Conservation (phyloP, 1,140 invertebrate species). For the Micrasema longulum region DNA sequence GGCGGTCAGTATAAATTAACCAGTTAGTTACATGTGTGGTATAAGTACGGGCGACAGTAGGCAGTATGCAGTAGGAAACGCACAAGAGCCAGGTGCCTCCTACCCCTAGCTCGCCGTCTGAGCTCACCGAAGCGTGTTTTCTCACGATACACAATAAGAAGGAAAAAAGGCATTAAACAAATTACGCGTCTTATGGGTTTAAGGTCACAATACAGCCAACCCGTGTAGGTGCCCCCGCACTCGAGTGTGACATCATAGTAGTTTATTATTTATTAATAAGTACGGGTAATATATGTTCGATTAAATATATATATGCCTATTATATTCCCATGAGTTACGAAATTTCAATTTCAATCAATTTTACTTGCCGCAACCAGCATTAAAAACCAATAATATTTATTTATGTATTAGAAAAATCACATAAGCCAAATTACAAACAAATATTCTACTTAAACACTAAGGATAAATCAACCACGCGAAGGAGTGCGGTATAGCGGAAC, state of each 20-base stretch:
- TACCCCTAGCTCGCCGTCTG: constrained; percentile 49
- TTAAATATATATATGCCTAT: too few relatives aligned
- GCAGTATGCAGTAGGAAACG: too few relatives aligned
- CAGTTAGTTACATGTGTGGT: constrained; percentile 31
- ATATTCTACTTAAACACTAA: too few relatives aligned
- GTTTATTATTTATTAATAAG: too few relatives aligned
- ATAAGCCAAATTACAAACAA: too few relatives aligned
- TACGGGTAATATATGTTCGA: too few relatives aligned
- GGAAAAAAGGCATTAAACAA: constrained; percentile 55
- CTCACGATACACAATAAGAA: constrained; percentile 53
- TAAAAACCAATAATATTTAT: not conserved
- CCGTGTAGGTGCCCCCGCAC: constrained; percentile 11
- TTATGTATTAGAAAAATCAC: not conserved
- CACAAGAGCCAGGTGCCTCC: constrained; percentile 39
- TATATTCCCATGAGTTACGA: too few relatives aligned
- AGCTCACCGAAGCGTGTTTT: constrained; percentile 52
- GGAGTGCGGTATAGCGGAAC: too few relatives aligned
- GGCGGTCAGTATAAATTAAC: constrained; percentile 54
- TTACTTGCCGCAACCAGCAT: too few relatives aligned
- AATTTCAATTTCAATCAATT: too few relatives aligned
- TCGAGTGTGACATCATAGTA: constrained; percentile 25
- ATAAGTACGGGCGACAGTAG: too few relatives aligned
- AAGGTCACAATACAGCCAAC: constrained; percentile 45
- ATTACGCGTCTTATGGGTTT: constrained; percentile 56
- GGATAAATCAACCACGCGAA: too few relatives aligned